Conservation (phyloP, 2,113 vertebrate species). For the Shinisaurus crocodilurus region DNA sequence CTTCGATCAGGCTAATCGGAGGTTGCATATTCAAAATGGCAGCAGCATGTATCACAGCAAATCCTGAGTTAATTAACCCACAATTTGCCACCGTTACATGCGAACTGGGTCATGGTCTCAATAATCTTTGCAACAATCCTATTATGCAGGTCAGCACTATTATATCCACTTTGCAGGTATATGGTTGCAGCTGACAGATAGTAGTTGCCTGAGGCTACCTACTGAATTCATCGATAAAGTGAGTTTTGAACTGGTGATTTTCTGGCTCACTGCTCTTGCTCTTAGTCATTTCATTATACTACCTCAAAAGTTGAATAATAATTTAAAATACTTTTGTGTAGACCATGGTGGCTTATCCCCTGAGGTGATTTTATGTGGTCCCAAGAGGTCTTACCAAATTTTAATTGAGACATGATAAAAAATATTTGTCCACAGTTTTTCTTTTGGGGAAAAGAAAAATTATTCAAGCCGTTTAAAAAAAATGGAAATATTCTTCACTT, state of each 20-base stretch:
- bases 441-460: background rate
- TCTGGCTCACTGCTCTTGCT: background rate
- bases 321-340: background rate
- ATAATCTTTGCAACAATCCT: background rate
- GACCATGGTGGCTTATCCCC: background rate
- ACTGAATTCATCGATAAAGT: background rate
- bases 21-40: too few relatives aligned
- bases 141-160: background rate
- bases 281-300: background rate
- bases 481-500: background rate
- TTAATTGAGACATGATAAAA: background rate
- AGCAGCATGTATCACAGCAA: too few relatives aligned
- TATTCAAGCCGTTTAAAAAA: background rate
- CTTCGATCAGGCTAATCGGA: too few relatives aligned
- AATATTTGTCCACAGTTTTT: background rate
- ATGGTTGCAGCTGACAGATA: background rate
- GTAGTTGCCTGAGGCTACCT: background rate
- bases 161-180: background rate
- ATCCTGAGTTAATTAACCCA: too few relatives aligned
- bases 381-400: background rate
- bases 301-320: slow-evolving; percentile 4
- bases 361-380: background rate
- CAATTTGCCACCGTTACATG: too few relatives aligned
- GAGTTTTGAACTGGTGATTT: background rate
- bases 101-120: background rate